A percentile compares a stretch with the other conserved stretches of the same genome.
Evolutionary conservation across 2,888 invertebrate species (phyloP).

Genomic region (Keiferia lycopersicella): DNA sequence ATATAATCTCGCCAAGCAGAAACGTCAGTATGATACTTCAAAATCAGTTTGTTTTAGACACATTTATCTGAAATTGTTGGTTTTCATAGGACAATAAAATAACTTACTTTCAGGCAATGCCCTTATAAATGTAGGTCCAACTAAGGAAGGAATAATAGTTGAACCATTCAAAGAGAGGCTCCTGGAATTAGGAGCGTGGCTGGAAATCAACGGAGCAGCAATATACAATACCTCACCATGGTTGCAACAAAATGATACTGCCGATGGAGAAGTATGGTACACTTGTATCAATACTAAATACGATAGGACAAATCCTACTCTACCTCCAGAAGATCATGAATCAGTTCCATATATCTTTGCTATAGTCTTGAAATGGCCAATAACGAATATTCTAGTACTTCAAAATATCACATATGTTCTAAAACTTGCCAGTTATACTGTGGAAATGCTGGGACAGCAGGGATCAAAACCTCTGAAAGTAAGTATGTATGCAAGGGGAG

Average conservation of each 20-base stretch:
- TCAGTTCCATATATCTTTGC: slow-evolving; percentile 82
- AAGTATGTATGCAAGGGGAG: no score
- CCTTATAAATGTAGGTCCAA: slow-evolving; percentile 93
- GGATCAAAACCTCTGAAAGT: no score
- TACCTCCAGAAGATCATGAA: slow-evolving; percentile 41
- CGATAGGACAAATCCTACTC: slow-evolving; percentile 47
- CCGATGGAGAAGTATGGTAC: slow-evolving; percentile 88
- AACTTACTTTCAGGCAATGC: slow-evolving; percentile 84
- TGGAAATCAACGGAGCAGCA: slow-evolving; percentile 92
- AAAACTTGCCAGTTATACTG: slow-evolving; percentile 47
- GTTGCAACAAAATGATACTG: slow-evolving; percentile 90
- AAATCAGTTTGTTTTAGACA: neutral
- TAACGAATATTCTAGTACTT: slow-evolving; percentile 67
- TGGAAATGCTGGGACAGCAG: slow-evolving; percentile 55
- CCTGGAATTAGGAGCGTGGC: slow-evolving; percentile 89
- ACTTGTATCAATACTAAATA: slow-evolving; percentile 63
- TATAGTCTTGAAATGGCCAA: slow-evolving; percentile 86
- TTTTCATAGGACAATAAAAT: no score
- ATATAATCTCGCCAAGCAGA: no score
- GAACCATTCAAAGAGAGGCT: slow-evolving; percentile 94
- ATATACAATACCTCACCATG: slow-evolving; percentile 91
- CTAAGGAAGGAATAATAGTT: slow-evolving; percentile 91
- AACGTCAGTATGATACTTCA: no score
- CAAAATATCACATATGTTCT: slow-evolving; percentile 49
- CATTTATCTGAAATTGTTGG: neutral